These are phyloP conservation scores for Pecten maximus DNA, from an alignment of 2,888 invertebrate genomes.

Conservation along the genomic window DNA sequence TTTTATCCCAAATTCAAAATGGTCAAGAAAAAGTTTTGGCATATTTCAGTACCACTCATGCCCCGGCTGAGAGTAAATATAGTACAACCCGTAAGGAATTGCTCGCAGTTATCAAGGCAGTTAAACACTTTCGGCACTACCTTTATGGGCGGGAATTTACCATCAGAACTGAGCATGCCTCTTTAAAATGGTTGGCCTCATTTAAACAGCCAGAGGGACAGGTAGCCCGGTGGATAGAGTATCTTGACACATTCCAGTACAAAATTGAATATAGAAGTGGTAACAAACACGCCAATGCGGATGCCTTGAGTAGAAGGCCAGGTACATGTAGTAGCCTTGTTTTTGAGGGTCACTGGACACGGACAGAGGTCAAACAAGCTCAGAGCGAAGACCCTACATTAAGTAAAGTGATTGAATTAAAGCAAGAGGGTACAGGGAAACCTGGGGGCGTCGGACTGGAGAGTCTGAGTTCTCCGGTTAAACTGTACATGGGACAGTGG, in stretches of 20 bases:
- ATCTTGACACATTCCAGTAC: background rate
- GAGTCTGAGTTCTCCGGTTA: background rate
- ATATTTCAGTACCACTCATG: background rate
- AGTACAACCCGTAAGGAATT: background rate
- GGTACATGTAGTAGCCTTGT: background rate
- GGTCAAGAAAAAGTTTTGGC: background rate
- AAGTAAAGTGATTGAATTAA: background rate
- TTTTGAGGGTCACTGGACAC: background rate
- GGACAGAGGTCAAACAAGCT: background rate
- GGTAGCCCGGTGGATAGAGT: background rate
- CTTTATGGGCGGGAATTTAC: background rate
- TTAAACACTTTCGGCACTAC: no score
- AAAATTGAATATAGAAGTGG: slow-evolving; percentile 2
- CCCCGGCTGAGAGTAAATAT: background rate
- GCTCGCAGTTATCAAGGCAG: background rate
- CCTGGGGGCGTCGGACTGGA: background rate
- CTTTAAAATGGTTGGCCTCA: background rate
- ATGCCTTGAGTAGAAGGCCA: background rate
- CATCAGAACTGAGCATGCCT: background rate
- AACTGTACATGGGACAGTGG: background rate
- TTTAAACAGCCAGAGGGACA: slow-evolving; percentile 35
- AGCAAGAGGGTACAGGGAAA: background rate
- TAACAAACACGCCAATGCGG: background rate
- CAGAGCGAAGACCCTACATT: background rate
- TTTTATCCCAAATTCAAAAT: background rate